Evolutionary conservation across 2,888 invertebrate genomes (phyloP), one percentile per base, ranked within the genome.

Genomic region (Elysia crispata): DNA sequence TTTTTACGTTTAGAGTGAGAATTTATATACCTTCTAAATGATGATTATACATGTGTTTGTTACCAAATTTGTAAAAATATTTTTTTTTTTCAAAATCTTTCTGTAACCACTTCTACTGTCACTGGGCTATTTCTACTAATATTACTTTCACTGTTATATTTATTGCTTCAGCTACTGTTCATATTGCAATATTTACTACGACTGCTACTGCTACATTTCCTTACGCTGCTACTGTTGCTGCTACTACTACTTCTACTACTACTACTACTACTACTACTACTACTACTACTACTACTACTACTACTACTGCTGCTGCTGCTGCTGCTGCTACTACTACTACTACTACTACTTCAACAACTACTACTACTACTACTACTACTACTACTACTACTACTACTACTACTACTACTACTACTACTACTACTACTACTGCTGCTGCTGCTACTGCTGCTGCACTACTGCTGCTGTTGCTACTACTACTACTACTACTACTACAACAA

Each of bases 211-310:
- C 54, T 54, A 54, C 54, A n/a, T n/a, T n/a, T n/a, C n/a, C n/a
- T n/a, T n/a, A n/a, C n/a, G n/a, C n/a, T n/a, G n/a, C n/a, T 54
- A 54, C 54, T 54, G 54, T 18, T 54, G 54, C 54, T 54, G 54
- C 18, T 54, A 54, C 54, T 54, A 54, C 54, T 54, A 54, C 54
- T 54, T 15, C 54, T 54, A 54, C 54, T 54, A 54, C 54, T 54
- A 54, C 54, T 54, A 54, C 54, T 54, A 54, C 67, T 67, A 67
- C 67, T 67, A 67, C 67, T 67, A 67, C 67, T 67, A 67, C 67
- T 67, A 67, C 67, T 67, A 67, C 67, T 67, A 67, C 67, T 67
- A 67, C 67, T 67, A 67, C 67, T 67, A 67, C 67, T 67, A 67
- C 67, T 67, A 67, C 67, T 25, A 23, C 30, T 25, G 20, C 30